Evolutionary conservation across 2,888 invertebrate genomes (phyloP).

Genomic region (Linnaemya vulpina): DNA sequence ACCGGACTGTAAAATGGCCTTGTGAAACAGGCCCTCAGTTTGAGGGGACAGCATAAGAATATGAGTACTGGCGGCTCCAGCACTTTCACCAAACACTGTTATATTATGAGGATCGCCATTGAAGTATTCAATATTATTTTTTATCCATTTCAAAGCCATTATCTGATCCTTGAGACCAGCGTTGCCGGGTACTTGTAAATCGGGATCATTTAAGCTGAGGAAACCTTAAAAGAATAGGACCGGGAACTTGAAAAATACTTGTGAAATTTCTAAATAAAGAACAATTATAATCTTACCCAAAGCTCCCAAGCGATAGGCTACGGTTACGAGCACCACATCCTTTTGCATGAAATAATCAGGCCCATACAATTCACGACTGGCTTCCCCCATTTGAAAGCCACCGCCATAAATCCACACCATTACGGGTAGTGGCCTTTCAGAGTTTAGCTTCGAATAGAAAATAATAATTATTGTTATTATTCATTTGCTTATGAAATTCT

Average conservation of each 20-base stretch:
- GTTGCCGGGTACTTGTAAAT: conserved; percentile 84
- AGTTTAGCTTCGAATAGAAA: conserved; percentile 68
- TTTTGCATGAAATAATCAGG: conserved; percentile 84
- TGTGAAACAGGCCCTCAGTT: conserved; percentile 82
- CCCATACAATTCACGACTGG: conserved; percentile 80
- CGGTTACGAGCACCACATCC: conserved; percentile 82
- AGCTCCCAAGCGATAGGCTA: conserved; percentile 84
- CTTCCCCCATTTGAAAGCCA: conserved; percentile 83
- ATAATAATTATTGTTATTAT: too few species aligned
- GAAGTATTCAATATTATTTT: conserved; percentile 83
- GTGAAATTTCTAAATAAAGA: not conserved
- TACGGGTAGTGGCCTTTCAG: conserved; percentile 78
- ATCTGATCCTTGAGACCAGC: conserved; percentile 84
- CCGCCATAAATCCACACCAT: conserved; percentile 84
- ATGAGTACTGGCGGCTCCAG: conserved; percentile 83
- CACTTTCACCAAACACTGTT: conserved; percentile 84
- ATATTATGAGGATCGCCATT: conserved; percentile 84
- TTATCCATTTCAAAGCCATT: conserved; percentile 84
- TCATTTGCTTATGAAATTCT: not conserved
- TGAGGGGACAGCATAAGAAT: conserved; percentile 83
- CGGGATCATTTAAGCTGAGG: conserved; percentile 83
- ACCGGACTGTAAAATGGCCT: conserved; percentile 81
- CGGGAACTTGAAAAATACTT: not conserved
- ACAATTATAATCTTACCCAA: conserved; percentile 77
- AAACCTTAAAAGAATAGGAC: conserved; percentile 81